Base-by-base conservation (phyloP, 2,888 invertebrate species). In the Thysanoteuthis rhombus region DNA sequence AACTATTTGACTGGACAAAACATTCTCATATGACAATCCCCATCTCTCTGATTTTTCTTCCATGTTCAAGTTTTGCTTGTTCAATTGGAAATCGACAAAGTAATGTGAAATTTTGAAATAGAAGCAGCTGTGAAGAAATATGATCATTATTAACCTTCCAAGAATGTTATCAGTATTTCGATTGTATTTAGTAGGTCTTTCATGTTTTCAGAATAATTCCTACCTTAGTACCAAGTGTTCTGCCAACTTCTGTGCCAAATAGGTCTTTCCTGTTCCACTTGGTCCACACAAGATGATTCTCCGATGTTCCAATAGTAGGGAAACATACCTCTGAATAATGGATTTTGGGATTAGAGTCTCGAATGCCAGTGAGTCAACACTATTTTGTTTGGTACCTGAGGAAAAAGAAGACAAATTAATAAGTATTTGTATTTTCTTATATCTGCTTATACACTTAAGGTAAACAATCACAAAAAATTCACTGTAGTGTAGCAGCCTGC, bases 281-380 rank as follows among this genome's bases (percentile, higher is more conserved):
- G 99, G 99, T 0, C 99, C 99, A 97, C 99, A 99, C 36, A 99
- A 97, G 95, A 99, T 99, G 94, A 99, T 98, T 92, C 99, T 97
- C 45, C 99, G 98, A 97, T 99, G 99, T 96, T 99, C 99, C 93
- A 98, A 98, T 94, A 99, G 97, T 93, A 99, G 97, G n/a, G 98
- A 98, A 92, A 99, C 98, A 96, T 98, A 98, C 97, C 99, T 98
- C 97, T 99, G 99, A 93, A 99, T 98, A 96, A 99, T 99, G 96
- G 99, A 98, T 97, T 99, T 98, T 95, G 99, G 99, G 97, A 99
- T 99, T 95, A 99, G 98, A 94, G 99, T 99, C 97, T 99, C 99
- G 97, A 99, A 99, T 22, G 99, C 98, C 95, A 99, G 97, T 47
- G 99, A 98, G 96, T 99, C 99, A 95, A 99, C 98, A 96, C 99